Base-by-base conservation (phyloP, 2,888 invertebrate genomes). In the Thalpophila matura region DNA sequence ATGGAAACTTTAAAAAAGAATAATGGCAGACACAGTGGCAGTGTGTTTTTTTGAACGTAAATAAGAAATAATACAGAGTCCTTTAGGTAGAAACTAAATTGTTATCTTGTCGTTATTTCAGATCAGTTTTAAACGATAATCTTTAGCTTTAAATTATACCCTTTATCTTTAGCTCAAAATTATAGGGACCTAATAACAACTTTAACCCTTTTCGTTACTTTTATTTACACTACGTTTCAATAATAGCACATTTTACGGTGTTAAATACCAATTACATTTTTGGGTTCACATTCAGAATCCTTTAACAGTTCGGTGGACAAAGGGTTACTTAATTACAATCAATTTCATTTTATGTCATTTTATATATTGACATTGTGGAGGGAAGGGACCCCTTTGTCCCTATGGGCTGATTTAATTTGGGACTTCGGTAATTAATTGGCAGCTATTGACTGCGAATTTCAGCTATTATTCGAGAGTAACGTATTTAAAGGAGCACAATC, bases 371-470 rank as follows among this genome's bases (percentile, higher is more conserved):
- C 55, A 38, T 60, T 54, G 45, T 7, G 31, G 50, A 42, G 47
- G 51, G 35, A 49, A 64, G 59, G 43, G 57, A 18, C 49, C 58
- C 49, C 51, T 79, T 67, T 20, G 35, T 29, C 20, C 54, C 59
- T 42, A 73, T 67, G 26, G 56, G 42, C 26, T 54, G 58, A 72
- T 59, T 74, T 63, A 68, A 77, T 80, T 74, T 60, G 47, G 46
- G 40, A 58, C 33, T 50, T 24, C 1, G 14, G 56, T 69, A 71
- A 79, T 77, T 72, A 74, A 27, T 27, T 65, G 56, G 14, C 56
- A 50, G 24, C 56, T 45, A 31, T 55, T 53, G 45, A 24, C 22
- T 56, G 20, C 14, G 26, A 43, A 35, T 55, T 62, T 37, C 31
- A 42, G 29, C 49, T 43, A 54, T 73, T 45, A 40, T 50, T 51